Percentiles rank a stretch among this genome's conserved stretches.
phyloP scores from a whole-genome alignment of 2,888 invertebrate species.

The Nysson spinosus region DNA sequence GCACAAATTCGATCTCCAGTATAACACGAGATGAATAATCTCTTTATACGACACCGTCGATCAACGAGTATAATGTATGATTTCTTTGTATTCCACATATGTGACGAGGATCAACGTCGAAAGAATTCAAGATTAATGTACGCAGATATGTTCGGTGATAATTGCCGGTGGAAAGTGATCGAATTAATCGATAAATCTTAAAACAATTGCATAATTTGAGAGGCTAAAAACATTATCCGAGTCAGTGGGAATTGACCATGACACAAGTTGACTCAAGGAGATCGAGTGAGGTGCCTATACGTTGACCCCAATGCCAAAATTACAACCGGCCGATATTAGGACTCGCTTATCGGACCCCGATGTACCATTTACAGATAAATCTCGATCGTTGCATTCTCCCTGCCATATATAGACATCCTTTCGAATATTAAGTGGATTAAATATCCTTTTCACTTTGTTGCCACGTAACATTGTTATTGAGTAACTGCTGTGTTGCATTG shows the following conservation, averaged over 20 bases:
- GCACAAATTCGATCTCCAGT: slow-evolving; percentile 16
- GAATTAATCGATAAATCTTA: slow-evolving; percentile 33
- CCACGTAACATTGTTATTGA: too few species aligned
- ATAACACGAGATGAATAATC: neutral
- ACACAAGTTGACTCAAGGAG: slow-evolving; percentile 72
- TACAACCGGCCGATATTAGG: slow-evolving; percentile 31
- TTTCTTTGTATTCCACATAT: too few species aligned
- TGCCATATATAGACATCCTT: neutral
- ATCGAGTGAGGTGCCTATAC: slow-evolving; percentile 63
- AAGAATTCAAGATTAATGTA: too few species aligned
- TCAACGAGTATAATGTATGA: too few species aligned
- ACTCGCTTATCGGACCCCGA: slow-evolving; percentile 20
- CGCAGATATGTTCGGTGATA: too few species aligned
- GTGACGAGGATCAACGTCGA: too few species aligned
- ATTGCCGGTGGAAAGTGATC: slow-evolving; percentile 15
- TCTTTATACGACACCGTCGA: too few species aligned
- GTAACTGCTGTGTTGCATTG: too few species aligned
- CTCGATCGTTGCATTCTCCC: neutral
- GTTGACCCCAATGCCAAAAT: slow-evolving; percentile 67
- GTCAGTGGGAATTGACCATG: slow-evolving; percentile 68
- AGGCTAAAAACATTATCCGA: slow-evolving; percentile 44
- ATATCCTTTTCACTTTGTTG: too few species aligned
- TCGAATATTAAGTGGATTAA: too few species aligned
- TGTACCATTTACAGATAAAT: neutral
- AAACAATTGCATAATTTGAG: slow-evolving; percentile 31